Conservation (phyloP, 1,140 invertebrate species). For the Catajapyx aquilonaris region DNA sequence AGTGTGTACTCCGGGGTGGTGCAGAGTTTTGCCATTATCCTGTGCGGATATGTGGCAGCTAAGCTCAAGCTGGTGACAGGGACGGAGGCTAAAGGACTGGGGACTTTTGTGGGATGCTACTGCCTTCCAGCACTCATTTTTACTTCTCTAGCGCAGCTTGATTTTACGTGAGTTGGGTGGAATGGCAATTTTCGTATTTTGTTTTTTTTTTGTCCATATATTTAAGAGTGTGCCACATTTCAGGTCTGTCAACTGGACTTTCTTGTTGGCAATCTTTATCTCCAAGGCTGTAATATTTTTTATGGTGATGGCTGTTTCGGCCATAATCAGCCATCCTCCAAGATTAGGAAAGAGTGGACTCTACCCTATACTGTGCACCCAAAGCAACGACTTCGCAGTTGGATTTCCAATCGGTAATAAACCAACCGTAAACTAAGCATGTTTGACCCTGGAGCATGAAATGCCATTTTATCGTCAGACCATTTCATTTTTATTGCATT, state of each 20-base stretch:
- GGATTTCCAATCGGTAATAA: conserved; percentile 89
- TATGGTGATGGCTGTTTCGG: conserved; percentile 50
- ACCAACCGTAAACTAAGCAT: no score
- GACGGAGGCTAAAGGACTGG: conserved; percentile 72
- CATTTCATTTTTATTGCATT: no score
- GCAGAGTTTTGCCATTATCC: no score
- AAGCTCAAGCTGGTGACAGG: conserved; percentile 65
- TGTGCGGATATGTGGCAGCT: no score
- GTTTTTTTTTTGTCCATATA: conserved; percentile 9
- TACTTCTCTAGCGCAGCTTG: conserved; percentile 60
- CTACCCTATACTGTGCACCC: conserved; percentile 86
- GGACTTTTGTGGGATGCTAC: conserved; percentile 83
- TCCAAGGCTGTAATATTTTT: conserved; percentile 74
- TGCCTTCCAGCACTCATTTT: conserved; percentile 82
- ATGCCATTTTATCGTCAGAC: no score
- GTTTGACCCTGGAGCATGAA: no score
- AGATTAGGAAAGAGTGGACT: conserved; percentile 69
- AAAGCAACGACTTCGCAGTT: conserved; percentile 95
- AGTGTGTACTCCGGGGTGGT: no score
- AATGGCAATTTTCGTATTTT: conserved; percentile 1
- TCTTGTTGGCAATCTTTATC: conserved; percentile 61
- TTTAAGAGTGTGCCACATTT: no score
- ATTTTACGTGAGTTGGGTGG: conserved; percentile 36
- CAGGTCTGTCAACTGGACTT: conserved; percentile 63
- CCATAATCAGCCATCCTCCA: conserved; percentile 53